A percentile compares a stretch with the other conserved stretches of the same genome.
These are phyloP conservation scores for Melanaphis sacchari DNA, from an alignment of 1,140 invertebrate genomes.

Conservation along the genomic window DNA sequence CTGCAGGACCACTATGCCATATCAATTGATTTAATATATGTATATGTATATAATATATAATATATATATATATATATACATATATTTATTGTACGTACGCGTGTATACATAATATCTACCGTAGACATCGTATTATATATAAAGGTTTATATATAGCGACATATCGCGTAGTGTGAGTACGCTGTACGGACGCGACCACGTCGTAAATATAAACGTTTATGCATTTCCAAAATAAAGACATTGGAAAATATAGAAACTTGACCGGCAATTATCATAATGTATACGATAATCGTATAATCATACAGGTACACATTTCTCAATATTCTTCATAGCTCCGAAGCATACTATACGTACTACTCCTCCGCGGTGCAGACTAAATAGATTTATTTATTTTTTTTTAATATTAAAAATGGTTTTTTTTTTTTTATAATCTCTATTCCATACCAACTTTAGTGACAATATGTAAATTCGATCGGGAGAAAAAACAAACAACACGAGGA, in stretches of 20 bases:
- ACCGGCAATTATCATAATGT: background rate
- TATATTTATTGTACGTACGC: too few species aligned
- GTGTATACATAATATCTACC: constrained; percentile 22
- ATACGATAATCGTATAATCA: background rate
- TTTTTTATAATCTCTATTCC: too few species aligned
- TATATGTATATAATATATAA: background rate
- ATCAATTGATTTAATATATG: background rate
- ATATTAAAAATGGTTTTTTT: too few species aligned
- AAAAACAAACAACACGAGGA: too few species aligned
- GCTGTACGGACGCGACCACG: background rate
- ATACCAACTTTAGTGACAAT: too few species aligned
- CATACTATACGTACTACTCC: background rate
- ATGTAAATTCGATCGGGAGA: too few species aligned
- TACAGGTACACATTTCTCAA: background rate
- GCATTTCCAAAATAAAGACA: background rate
- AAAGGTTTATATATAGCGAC: background rate
- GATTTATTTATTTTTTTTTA: too few species aligned
- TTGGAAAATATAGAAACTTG: background rate
- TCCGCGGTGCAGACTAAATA: too few species aligned
- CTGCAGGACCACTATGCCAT: background rate
- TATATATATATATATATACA: too few species aligned
- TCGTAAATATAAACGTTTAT: background rate
- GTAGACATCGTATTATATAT: constrained; percentile 21
- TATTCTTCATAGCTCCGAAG: background rate
- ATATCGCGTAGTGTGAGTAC: background rate